Conservation (phyloP, 2,888 invertebrate species). For the Drosophila incognita region DNA sequence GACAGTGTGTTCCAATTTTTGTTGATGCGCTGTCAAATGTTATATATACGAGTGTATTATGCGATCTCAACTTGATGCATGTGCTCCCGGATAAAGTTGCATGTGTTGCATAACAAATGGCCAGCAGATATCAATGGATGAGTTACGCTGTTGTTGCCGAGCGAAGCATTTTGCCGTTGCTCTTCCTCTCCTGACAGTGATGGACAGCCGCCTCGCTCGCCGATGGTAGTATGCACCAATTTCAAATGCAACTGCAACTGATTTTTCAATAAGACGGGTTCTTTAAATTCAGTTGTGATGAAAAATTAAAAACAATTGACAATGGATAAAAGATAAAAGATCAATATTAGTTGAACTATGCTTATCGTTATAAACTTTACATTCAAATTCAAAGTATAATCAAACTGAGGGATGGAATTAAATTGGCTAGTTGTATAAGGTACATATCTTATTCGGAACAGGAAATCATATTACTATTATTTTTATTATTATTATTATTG, state of each 20-base stretch:
- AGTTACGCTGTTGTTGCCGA: slow-evolving; percentile 10
- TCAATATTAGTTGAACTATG: neutral
- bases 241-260: slow-evolving; percentile 15
- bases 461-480: neutral
- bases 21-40: slow-evolving; percentile 55
- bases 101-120: slow-evolving; percentile 53
- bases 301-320: neutral
- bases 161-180: slow-evolving; percentile 11
- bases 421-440: neutral
- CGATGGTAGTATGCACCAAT: slow-evolving; percentile 7
- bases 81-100: slow-evolving; percentile 16
- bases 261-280: slow-evolving; percentile 6
- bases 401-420: neutral
- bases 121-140: slow-evolving; percentile 64
- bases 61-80: slow-evolving; percentile 56
- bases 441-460: neutral
- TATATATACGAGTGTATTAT: slow-evolving; percentile 61
- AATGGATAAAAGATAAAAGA: neutral
- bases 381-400: neutral
- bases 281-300: neutral
- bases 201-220: slow-evolving; percentile 28
- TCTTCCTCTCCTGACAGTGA: slow-evolving; percentile 28
- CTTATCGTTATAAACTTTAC: neutral
- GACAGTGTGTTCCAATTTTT: slow-evolving; percentile 10
- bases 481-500: no score